These are phyloP conservation scores for Deroplatys truncata DNA, from an alignment of 2,888 invertebrate genomes.

Conservation along the genomic window DNA sequence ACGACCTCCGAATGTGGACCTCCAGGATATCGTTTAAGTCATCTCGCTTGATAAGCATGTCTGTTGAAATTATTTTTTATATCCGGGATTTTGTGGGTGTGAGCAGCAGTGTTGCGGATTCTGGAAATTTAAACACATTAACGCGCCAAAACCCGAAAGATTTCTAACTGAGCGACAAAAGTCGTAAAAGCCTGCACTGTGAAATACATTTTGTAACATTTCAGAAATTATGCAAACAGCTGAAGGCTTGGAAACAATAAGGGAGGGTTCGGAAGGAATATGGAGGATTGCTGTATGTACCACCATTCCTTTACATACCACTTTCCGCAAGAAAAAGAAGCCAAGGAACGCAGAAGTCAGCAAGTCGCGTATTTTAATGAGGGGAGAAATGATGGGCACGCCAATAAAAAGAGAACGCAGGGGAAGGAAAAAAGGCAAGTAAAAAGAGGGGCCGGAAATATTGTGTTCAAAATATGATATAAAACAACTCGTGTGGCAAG, in stretches of 20 bases:
- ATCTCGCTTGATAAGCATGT: no score
- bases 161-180: no score
- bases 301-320: background rate
- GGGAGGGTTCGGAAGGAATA: background rate
- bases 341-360: background rate
- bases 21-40: no score
- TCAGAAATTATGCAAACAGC: background rate
- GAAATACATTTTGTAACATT: background rate
- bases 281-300: background rate
- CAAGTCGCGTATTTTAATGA: background rate
- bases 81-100: no score
- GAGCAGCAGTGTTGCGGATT: no score
- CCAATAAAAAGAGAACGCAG: background rate
- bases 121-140: no score
- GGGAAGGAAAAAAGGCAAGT: background rate
- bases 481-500: background rate
- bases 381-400: background rate
- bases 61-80: no score
- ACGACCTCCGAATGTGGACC: no score
- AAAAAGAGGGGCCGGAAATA: background rate
- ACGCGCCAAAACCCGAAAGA: no score
- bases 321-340: background rate
- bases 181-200: no score
- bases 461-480: constrained; percentile 9
- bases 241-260: background rate